phyloP scores from a whole-genome alignment of 2,113 vertebrate species.

The Gambusia affinis region DNA sequence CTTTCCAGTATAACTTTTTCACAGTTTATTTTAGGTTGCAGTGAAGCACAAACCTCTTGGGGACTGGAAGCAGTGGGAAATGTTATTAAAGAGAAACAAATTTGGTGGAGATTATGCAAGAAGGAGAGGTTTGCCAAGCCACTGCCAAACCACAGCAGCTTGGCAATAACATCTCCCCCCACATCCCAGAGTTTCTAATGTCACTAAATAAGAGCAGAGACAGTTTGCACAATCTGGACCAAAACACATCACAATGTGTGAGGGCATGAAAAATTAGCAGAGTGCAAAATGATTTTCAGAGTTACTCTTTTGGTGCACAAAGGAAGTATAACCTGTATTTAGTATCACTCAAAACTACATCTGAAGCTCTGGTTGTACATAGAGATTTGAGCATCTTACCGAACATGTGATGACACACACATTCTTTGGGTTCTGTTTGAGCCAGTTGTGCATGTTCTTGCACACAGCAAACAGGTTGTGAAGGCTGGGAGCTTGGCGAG shows the following conservation, averaged over 20 bases:
- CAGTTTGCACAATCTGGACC: conserved; percentile 6
- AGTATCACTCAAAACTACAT: background rate
- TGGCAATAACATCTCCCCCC: conserved; percentile 44
- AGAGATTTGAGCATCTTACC: conserved; percentile 81
- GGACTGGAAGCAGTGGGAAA: conserved; percentile 25
- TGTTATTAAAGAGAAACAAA: conserved; percentile 22
- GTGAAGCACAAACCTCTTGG: conserved; percentile 34
- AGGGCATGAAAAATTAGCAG: too few species aligned
- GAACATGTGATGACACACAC: conserved; percentile 99
- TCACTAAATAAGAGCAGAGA: conserved; percentile 17
- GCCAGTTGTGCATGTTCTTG: conserved; percentile 99
- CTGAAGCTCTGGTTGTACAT: background rate
- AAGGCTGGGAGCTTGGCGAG: conserved; percentile 93
- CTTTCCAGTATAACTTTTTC: background rate
- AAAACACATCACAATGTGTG: too few species aligned
- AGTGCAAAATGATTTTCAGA: too few species aligned
- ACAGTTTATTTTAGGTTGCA: conserved; percentile 39
- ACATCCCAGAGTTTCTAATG: conserved; percentile 30
- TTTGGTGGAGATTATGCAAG: conserved; percentile 48
- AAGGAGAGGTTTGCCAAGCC: conserved; percentile 44
- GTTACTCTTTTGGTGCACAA: too few species aligned
- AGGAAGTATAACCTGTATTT: background rate
- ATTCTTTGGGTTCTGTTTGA: conserved; percentile 98
- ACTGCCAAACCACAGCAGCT: conserved; percentile 43
- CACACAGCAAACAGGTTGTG: conserved; percentile 98